Evolutionary conservation across 2,113 vertebrate genomes (phyloP).

Genomic region (Datnioides undecimradiatus): DNA sequence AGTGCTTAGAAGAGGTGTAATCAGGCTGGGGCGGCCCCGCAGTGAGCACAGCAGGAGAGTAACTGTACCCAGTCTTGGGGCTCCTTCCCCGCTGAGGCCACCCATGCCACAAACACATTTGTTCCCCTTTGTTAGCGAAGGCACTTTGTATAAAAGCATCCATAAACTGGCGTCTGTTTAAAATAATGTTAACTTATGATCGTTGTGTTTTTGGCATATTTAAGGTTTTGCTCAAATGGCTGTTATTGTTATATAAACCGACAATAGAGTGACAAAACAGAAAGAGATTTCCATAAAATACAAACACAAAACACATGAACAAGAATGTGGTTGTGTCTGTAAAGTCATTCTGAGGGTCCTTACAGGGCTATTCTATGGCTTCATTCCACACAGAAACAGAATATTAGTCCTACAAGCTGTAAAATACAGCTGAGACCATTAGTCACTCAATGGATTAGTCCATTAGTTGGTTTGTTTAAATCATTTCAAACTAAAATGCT

Average conservation of each 20-base stretch:
- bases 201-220: slow-evolving; percentile 14
- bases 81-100: slow-evolving; percentile 37
- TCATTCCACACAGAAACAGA: not conserved
- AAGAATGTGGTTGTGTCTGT: not conserved
- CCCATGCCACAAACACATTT: slow-evolving; percentile 39
- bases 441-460: not conserved
- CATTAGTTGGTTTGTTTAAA: not conserved
- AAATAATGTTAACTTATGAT: not conserved
- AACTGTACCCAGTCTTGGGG: slow-evolving; percentile 25
- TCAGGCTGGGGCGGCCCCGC: slow-evolving; percentile 14
- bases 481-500: not conserved
- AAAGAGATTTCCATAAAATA: not conserved
- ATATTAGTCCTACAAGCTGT: not conserved
- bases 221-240: slow-evolving; percentile 2
- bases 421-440: too few relatives aligned
- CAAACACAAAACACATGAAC: not conserved
- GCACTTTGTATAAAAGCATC: slow-evolving; percentile 11
- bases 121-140: slow-evolving; percentile 4
- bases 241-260: not conserved
- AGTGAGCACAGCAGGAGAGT: slow-evolving; percentile 29
- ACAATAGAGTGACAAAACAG: not conserved
- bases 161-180: slow-evolving; percentile 6
- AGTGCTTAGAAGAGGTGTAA: slow-evolving; percentile 38
- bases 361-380: not conserved
- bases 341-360: not conserved